Evolutionary conservation across 2,113 vertebrate genomes (phyloP), one percentile per base, ranked within the genome.

Genomic region (Morone chrysops): DNA sequence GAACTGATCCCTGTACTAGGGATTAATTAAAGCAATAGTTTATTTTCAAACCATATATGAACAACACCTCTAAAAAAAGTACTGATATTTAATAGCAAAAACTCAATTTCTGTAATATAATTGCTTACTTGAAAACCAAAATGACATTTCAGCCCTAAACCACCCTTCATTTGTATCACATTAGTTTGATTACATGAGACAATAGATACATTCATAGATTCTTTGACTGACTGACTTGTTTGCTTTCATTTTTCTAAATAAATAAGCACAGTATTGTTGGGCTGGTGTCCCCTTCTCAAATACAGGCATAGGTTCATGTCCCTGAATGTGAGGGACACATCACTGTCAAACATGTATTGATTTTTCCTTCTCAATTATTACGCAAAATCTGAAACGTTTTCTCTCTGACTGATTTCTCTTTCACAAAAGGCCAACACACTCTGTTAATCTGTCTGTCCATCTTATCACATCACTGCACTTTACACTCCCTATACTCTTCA

Each of bases 321-420:
- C 31, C 31, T 47, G 62, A 56, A n/a, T n/a, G 51, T 13, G 45
- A 13, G 67, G n/a, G 60, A 72, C 5, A 66, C 14, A 66, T 57
- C 62, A 50, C 16, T 57, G n/a, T 48, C 65, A 75, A 59, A 20
- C 4, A 7, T 50, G 31, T 71, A 48, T n/a, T 22, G 56, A 69
- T 48, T 65, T 50, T 60, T 51, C 43, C 36, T 13, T 70, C 22
- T 59, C 16, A 62, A 6, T 70, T 50, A 76, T 11, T 36, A 81
- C 60, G 48, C 36, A 38, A 43, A 68, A 69, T 36, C n/a, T n/a
- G 53, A 78, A 43, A 72, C 9, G 17, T 10, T 75, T 70, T 67
- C 70, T n/a, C 11, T 61, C 60, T 1, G 8, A 60, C 65, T 59
- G 16, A 16, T 71, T 60, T 43, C 25, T 56, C 71, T 45, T 45